Base-by-base conservation (phyloP, 2,113 vertebrate species). In the Alligator sinensis region DNA sequence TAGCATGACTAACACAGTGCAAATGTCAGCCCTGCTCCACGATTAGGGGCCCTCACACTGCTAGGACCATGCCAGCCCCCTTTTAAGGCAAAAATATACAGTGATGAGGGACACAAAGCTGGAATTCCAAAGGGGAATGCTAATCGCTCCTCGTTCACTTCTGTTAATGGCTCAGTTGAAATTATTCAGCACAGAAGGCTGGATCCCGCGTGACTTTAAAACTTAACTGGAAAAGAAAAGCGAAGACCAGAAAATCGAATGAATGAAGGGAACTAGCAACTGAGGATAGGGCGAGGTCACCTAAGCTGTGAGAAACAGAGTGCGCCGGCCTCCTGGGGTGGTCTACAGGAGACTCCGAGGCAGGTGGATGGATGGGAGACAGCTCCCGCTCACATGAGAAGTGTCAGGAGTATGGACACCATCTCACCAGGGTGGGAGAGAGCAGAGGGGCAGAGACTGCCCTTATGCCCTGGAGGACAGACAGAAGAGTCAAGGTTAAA, bases 1-100 rank as follows among this genome's bases (percentile, higher is more conserved):
- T 90, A 96, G 96, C 97, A 97, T 97, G 95, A 96, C 94, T 97
- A 96, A 97, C 95, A 93, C 92, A 96, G 93, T 96, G 90, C 95
- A 97, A 97, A 97, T 97, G 95, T 95, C 95, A 95, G 95, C 81
- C 93, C 3, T 1, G 92, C 93, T 93, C 95, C 91, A 95, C 68
- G 90, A 96, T 89, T 25, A 4, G 95, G 95, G 97, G 95, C 95
- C 95, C 93, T 94, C 63, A 1, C 93, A 93, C 96, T 89, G 83
- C 88, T 96, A 88, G 96, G 94, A 88, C 88, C 94, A 87, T 27
- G 3, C 83, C 94, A 94, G 96, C 93, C 95, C 96, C 96, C 96
- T 97, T 97, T 96, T 96, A 97, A 97, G 96, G 96, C 95, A 96
- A 96, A 96, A 97, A 96, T 88, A 96, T 97, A 97, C 95, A 96